Conservation (phyloP, 2,797 vertebrate genomes). For the Odontamblyopus lacepedii region DNA sequence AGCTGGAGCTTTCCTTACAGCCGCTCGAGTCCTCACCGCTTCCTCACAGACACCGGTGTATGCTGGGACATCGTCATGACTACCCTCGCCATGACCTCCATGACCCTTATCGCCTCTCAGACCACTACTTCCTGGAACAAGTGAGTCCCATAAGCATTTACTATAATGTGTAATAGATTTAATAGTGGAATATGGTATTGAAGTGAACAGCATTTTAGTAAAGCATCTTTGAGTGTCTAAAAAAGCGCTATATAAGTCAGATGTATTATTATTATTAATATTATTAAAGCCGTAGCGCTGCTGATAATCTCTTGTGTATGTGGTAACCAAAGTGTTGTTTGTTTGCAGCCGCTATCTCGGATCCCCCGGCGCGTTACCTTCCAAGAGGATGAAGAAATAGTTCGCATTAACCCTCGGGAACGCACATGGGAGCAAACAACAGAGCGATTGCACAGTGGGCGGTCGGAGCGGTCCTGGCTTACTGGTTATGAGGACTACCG, state of each 20-base stretch:
- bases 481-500: constrained; percentile 97
- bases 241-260: no score
- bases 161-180: neutral
- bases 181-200: neutral
- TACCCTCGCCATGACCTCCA: constrained; percentile 81
- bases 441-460: constrained; percentile 49
- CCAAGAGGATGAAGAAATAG: constrained; percentile 93
- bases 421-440: constrained; percentile 82
- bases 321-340: constrained; percentile 4
- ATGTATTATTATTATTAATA: no score
- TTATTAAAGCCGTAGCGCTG: neutral
- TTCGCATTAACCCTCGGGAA: constrained; percentile 96
- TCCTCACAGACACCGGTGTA: constrained; percentile 85
- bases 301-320: neutral
- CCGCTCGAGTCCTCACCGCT: constrained; percentile 88
- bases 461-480: constrained; percentile 85
- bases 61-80: constrained; percentile 83
- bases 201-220: neutral
- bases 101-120: constrained; percentile 84
- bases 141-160: constrained; percentile 67
- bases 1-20: constrained; percentile 86
- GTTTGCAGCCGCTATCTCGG: constrained; percentile 79
- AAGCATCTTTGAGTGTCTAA: no score
- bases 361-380: constrained; percentile 89
- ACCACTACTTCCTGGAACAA: constrained; percentile 92